Base-by-base conservation (phyloP, 1,140 invertebrate genomes). In the Drosophila ironensis region DNA sequence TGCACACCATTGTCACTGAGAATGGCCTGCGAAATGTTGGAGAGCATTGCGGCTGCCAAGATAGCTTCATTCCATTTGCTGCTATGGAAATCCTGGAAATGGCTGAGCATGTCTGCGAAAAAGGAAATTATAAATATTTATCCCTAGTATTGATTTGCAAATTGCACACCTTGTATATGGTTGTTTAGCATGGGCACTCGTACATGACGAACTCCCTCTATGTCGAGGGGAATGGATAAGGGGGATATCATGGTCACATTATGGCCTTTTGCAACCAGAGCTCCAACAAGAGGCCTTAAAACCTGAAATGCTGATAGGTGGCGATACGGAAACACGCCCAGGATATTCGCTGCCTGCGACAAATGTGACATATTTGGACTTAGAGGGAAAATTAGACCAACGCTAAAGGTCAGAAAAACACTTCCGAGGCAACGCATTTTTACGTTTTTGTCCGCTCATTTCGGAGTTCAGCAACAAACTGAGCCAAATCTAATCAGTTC, bases 211-310 rank as follows among this genome's bases (percentile, higher is more conserved):
- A 57, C 68, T 46, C 56, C 69, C 3, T 57, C 17, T 8, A 78
- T 61, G 3, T 72, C 38, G 0, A 20, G 2, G 0, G 50, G 20
- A 1, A 53, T 2, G 0, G n/a, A 14, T 0, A 24, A 25, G 2
- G 61, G 30, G 2, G 54, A 38, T n/a, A 78, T 54, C 12, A 78
- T 45, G 1, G 75, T 78, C 2, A 78, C 4, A 0, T 47, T 56
- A 24, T 78, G 74, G 1, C 68, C 69, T 1, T 53, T 48, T 3
- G 30, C 38, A 1, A 50, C 2, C 1, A 78, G 52, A 0, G 33
- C 40, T 8, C 22, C 7, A 1, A 78, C 1, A 22, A 67, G 20
- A 0, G 74, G 74, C 12, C 12, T 12, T 1, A 60, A 38, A 1
- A 78, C 20, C 22, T 42, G 28, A 12, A 44, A 72, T 0, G 38